Conservation (phyloP, 1,140 invertebrate genomes). For the Drosophila baimaii region DNA sequence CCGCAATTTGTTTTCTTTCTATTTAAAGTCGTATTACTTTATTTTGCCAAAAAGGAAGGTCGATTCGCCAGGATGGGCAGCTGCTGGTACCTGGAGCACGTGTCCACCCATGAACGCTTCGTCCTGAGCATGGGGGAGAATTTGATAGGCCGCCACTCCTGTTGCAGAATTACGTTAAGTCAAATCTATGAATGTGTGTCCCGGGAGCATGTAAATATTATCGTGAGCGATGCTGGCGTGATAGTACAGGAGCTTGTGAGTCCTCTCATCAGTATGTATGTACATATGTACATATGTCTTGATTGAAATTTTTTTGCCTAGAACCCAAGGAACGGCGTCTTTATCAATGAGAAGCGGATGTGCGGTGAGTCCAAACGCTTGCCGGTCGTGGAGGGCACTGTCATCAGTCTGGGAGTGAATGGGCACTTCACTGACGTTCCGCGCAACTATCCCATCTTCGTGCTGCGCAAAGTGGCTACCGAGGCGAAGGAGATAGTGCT, state of each 20-base stretch:
- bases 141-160: conserved; percentile 52
- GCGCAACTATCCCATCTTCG: conserved; percentile 35
- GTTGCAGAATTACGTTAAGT: conserved; percentile 42
- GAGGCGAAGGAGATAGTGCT: conserved; percentile 23
- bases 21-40: neutral
- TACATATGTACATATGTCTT: no score
- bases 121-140: conserved; percentile 43
- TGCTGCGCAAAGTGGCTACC: conserved; percentile 24
- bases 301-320: neutral
- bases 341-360: conserved; percentile 30
- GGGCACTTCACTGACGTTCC: neutral
- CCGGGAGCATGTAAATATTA: conserved; percentile 54
- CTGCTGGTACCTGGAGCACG: conserved; percentile 57
- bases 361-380: neutral
- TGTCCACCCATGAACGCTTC: conserved; percentile 21
- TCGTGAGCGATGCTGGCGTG: conserved; percentile 32
- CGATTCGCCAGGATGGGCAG: conserved; percentile 9
- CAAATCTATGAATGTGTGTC: conserved; percentile 48
- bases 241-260: conserved; percentile 39
- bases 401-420: conserved; percentile 53
- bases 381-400: conserved; percentile 32
- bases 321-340: conserved; percentile 56
- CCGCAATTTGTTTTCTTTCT: conserved; percentile 3
- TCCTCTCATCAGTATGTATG: neutral
- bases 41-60: neutral